These are phyloP conservation scores for Diloba caeruleocephala DNA, from an alignment of 2,888 invertebrate genomes.

Conservation along the genomic window DNA sequence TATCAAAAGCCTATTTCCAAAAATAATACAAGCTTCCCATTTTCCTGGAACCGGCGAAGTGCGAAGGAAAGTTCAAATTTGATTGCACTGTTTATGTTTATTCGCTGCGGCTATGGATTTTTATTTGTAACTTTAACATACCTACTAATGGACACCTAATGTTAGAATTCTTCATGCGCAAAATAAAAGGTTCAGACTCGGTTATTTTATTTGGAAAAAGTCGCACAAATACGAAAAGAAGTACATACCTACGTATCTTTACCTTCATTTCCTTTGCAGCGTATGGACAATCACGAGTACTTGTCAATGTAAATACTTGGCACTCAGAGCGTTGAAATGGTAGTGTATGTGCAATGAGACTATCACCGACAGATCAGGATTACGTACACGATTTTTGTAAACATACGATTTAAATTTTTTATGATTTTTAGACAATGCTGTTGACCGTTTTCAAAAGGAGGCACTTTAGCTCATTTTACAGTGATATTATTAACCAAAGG, in stretches of 20 bases:
- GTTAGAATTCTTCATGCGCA: constrained; percentile 30
- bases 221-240: no score
- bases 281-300: constrained; percentile 8
- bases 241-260: constrained; percentile 16
- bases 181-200: constrained; percentile 16
- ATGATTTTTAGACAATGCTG: neutral
- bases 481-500: no score
- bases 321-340: constrained; percentile 17
- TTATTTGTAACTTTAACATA: constrained; percentile 36
- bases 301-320: constrained; percentile 11
- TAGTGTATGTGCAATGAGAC: constrained; percentile 18
- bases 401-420: constrained; percentile 3
- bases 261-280: constrained; percentile 20
- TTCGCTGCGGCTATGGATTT: constrained; percentile 26
- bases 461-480: no score
- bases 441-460: no score
- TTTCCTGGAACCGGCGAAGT: constrained; percentile 33
- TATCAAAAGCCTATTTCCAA: constrained; percentile 31
- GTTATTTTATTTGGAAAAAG: no score
- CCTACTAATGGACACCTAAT: constrained; percentile 49
- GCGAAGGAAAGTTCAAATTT: constrained; percentile 42
- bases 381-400: constrained; percentile 6
- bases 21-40: constrained; percentile 39
- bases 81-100: constrained; percentile 40
- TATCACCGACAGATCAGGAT: constrained; percentile 8